Percentiles rank a stretch among this genome's conserved stretches.
phyloP scores from a whole-genome alignment of 2,113 vertebrate genomes.

The Naja naja region DNA sequence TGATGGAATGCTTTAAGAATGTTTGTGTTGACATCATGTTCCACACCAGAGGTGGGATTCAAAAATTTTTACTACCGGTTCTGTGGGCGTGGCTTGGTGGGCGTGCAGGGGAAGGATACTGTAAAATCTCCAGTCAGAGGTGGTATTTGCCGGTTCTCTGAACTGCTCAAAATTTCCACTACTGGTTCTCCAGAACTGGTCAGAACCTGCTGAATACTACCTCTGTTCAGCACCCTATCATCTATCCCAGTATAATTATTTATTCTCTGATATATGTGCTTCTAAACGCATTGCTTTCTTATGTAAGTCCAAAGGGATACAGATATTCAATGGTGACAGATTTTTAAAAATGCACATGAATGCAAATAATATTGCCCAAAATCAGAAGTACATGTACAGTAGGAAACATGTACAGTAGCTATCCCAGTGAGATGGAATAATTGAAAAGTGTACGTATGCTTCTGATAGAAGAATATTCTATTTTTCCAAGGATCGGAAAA shows the following conservation, averaged over 20 bases:
- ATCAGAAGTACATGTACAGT: neutral
- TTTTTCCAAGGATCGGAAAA: neutral
- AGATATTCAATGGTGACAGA: neutral
- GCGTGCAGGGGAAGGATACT: no score
- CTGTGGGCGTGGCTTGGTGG: no score
- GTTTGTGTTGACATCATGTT: neutral
- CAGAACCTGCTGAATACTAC: no score
- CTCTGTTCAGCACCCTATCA: neutral
- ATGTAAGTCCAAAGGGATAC: neutral
- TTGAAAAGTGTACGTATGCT: neutral
- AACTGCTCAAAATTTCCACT: no score
- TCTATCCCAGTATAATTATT: neutral
- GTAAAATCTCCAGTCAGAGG: no score
- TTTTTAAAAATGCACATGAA: neutral
- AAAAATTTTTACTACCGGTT: no score
- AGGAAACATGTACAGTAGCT: neutral
- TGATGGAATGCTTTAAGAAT: neutral
- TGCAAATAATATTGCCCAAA: neutral
- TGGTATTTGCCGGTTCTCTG: no score
- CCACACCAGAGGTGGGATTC: no score
- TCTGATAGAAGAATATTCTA: neutral
- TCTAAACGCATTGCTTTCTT: neutral
- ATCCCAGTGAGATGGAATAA: neutral
- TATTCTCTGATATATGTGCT: neutral
- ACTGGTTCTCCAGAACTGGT: no score